phyloP scores from a whole-genome alignment of 1,140 invertebrate genomes.

The Gryllus bimaculatus region DNA sequence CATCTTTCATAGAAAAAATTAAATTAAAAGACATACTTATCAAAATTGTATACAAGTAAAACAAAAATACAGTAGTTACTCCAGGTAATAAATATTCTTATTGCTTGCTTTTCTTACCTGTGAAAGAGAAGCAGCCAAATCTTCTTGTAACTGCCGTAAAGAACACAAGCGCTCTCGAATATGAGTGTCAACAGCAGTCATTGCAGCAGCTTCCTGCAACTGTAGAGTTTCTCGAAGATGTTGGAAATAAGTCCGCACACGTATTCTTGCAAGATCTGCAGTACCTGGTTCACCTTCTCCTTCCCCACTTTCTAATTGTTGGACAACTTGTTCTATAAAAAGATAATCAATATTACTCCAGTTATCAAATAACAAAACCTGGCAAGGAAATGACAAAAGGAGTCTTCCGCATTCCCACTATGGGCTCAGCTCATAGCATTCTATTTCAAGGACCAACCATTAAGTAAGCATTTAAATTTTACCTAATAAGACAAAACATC shows the following conservation, averaged over 20 bases:
- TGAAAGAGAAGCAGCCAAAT: conserved; percentile 44
- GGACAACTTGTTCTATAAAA: conserved; percentile 34
- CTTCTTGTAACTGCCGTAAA: conserved; percentile 48
- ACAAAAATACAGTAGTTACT: too few relatives aligned
- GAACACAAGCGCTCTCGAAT: conserved; percentile 45
- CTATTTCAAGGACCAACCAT: too few relatives aligned
- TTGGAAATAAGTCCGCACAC: conserved; percentile 46
- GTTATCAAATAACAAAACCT: background rate
- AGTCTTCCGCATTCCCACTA: too few relatives aligned
- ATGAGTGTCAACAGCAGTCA: conserved; percentile 47
- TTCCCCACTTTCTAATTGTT: conserved; percentile 34
- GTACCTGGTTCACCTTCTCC: conserved; percentile 35
- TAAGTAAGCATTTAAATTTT: too few relatives aligned
- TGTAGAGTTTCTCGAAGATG: conserved; percentile 43
- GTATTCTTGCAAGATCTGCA: conserved; percentile 36
- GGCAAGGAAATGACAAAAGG: background rate
- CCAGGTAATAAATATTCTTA: too few relatives aligned
- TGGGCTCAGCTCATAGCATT: too few relatives aligned
- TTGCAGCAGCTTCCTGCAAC: conserved; percentile 46
- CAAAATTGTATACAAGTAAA: too few relatives aligned
- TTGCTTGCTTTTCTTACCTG: conserved; percentile 30
- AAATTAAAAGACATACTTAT: too few relatives aligned
- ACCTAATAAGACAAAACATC: too few relatives aligned
- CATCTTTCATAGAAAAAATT: too few relatives aligned
- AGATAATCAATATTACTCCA: background rate